phyloP scores from a whole-genome alignment of 1,140 invertebrate species.

The Drosophila busckii region DNA sequence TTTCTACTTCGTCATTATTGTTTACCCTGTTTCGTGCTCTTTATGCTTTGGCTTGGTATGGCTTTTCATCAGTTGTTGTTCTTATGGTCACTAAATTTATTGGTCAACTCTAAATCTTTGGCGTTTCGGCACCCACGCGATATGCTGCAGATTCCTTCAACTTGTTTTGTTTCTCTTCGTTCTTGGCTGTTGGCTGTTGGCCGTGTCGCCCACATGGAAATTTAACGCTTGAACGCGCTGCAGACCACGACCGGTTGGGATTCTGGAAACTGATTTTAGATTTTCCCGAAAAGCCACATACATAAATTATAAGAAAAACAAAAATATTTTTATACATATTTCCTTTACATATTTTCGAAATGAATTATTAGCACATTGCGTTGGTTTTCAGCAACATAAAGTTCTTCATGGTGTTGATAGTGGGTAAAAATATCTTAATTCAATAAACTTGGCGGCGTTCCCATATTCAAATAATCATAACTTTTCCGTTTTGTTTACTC shows the following conservation, averaged over 20 bases:
- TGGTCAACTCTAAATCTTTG: conserved; percentile 68
- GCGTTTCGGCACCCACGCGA: conserved; percentile 30
- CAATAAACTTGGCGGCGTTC: conserved; percentile 42
- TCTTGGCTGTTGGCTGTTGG: conserved; percentile 8
- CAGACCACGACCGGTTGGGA: conserved; percentile 36
- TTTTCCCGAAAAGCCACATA: conserved; percentile 30
- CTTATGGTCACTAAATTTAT: conserved; percentile 70
- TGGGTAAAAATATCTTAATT: conserved; percentile 58
- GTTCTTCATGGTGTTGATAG: conserved; percentile 3
- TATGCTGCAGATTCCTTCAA: conserved; percentile 35
- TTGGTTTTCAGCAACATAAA: conserved; percentile 23
- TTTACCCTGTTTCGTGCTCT: conserved; percentile 33
- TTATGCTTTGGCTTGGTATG: conserved; percentile 30
- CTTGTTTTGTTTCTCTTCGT: conserved; percentile 36
- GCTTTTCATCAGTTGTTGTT: conserved; percentile 29
- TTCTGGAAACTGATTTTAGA: conserved; percentile 27
- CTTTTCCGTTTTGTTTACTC: conserved; percentile 10
- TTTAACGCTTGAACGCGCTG: conserved; percentile 66
- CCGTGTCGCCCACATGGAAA: conserved; percentile 59
- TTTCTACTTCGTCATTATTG: conserved; percentile 46
- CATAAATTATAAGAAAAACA: too few species aligned
- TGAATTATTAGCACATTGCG: conserved; percentile 55
- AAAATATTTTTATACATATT: too few species aligned
- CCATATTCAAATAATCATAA: conserved; percentile 3
- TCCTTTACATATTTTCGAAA: conserved; percentile 49